These are phyloP conservation scores for Dendrophyllia cribrosa DNA, from an alignment of 64 coral and sea anemone genomes.

Conservation along the genomic window DNA sequence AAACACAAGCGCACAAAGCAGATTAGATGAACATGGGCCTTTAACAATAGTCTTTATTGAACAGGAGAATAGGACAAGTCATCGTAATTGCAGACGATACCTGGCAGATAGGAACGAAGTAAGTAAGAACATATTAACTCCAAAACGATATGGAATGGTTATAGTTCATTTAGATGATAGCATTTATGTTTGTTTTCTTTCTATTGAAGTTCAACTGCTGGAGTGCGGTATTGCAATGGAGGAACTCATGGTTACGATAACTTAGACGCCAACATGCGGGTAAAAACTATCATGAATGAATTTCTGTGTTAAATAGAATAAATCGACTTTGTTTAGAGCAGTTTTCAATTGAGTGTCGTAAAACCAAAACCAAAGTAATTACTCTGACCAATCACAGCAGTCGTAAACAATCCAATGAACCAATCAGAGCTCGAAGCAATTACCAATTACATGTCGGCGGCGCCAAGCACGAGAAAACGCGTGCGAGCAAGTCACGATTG, in stretches of 20 bases:
- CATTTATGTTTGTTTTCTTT: background rate
- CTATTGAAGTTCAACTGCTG: slow-evolving; percentile 31
- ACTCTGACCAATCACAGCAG: too few species aligned
- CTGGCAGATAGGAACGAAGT: slow-evolving; percentile 86
- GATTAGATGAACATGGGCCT: too few species aligned
- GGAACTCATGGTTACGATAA: slow-evolving; percentile 84
- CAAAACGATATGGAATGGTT: too few species aligned
- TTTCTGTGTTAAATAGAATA: background rate
- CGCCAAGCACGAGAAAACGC: too few species aligned
- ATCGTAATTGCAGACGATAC: slow-evolving; percentile 72
- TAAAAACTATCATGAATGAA: slow-evolving; percentile 7
- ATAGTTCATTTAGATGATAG: background rate
- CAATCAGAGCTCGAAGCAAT: too few species aligned
- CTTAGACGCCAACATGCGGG: slow-evolving; percentile 76
- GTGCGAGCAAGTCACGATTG: too few species aligned
- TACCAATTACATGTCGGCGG: too few species aligned
- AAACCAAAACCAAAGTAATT: too few species aligned
- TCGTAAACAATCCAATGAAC: too few species aligned
- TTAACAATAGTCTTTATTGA: background rate
- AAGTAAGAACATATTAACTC: background rate
- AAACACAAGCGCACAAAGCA: too few species aligned
- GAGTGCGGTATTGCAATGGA: slow-evolving; percentile 14
- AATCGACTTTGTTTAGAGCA: too few species aligned
- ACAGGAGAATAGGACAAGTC: slow-evolving; percentile 86
- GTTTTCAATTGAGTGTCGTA: too few species aligned